phyloP scores from a whole-genome alignment of 2,113 vertebrate species.

The Colaptes auratus region DNA sequence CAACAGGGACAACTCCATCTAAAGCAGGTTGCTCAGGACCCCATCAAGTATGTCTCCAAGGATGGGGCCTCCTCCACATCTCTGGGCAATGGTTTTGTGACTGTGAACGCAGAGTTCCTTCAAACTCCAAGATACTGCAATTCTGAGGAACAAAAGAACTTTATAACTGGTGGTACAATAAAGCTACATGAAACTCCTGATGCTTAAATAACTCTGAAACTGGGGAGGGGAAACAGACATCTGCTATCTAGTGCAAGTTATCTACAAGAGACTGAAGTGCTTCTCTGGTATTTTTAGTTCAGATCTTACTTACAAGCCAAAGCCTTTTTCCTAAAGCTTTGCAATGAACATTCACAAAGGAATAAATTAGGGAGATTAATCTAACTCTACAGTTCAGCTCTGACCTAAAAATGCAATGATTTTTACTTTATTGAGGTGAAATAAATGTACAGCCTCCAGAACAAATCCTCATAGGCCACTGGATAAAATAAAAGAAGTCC shows the following conservation, averaged over 20 bases:
- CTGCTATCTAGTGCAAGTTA: neutral
- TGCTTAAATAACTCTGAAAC: neutral
- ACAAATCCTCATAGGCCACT: neutral
- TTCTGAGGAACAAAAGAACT: neutral
- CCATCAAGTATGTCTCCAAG: no score
- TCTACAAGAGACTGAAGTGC: neutral
- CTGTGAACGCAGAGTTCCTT: neutral
- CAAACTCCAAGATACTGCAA: neutral
- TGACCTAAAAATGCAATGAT: neutral
- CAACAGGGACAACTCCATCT: no score
- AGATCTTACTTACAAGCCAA: neutral
- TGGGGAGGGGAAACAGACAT: accelerated
- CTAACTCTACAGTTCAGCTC: neutral
- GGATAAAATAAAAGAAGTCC: neutral
- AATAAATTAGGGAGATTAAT: conserved; percentile 10
- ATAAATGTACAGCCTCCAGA: neutral
- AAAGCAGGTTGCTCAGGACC: no score
- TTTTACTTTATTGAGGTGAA: neutral
- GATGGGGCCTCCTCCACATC: no score
- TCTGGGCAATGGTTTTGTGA: no score
- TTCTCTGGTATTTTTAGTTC: neutral
- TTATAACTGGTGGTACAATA: neutral
- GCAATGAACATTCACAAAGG: conserved; percentile 2
- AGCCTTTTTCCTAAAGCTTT: neutral
- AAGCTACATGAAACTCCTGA: neutral